Conservation (phyloP, 2,113 vertebrate species). For the Nanorana parkeri region DNA sequence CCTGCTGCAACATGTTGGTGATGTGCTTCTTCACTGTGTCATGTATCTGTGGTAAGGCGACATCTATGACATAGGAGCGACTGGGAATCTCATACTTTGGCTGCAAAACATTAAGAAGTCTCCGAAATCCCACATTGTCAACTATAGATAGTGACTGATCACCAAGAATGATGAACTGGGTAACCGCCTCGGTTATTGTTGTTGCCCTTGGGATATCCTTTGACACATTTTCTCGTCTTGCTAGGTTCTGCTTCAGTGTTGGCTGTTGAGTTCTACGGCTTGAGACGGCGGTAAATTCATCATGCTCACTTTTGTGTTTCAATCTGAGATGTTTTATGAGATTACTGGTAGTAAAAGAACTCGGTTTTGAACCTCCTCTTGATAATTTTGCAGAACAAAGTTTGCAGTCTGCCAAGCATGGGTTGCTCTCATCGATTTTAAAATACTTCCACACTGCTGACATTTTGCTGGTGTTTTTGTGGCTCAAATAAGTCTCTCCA, state of each 20-base stretch:
- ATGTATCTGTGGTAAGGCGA: not conserved
- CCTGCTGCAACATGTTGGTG: not conserved
- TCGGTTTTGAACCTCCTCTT: slow-evolving; percentile 1
- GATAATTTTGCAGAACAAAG: not conserved
- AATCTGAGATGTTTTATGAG: slow-evolving; percentile 57
- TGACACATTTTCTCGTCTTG: not conserved
- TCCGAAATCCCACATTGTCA: not conserved
- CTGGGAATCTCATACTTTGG: not conserved
- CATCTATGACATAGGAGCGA: not conserved
- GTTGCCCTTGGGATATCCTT: not conserved
- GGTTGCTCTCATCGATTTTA: not conserved
- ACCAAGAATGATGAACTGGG: not conserved
- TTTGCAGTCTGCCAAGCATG: not conserved
- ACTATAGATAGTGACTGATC: not conserved
- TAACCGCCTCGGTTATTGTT: not conserved
- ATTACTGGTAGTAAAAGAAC: slow-evolving; percentile 56
- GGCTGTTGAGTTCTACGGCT: not conserved
- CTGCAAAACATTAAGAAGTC: not conserved
- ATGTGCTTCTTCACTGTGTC: not conserved
- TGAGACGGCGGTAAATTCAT: not conserved
- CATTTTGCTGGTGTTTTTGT: not conserved
- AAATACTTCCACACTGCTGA: not conserved
- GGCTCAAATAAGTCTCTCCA: not conserved
- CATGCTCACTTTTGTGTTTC: slow-evolving; percentile 46
- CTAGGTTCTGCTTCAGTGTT: not conserved